Percentiles rank a stretch among this genome's conserved stretches.
phyloP scores from a whole-genome alignment of 1,140 invertebrate species.

The Gerris buenoi region DNA sequence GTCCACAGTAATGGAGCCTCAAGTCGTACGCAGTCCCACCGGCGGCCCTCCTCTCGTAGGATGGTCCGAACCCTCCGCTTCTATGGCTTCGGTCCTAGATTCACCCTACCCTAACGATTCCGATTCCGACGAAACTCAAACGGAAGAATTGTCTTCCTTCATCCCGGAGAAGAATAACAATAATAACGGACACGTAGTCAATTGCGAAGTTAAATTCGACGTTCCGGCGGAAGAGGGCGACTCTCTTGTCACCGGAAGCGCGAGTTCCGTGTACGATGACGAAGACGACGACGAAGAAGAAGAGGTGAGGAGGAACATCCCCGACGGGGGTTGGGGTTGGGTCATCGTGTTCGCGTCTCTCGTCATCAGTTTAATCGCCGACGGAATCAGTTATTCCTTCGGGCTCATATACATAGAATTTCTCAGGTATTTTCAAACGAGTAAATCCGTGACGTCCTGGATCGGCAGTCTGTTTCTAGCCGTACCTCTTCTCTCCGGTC shows the following conservation, averaged over 20 bases:
- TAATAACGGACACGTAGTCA: constrained; percentile 2
- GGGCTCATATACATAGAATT: constrained; percentile 78
- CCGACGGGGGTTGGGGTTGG: constrained; percentile 66
- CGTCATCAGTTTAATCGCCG: constrained; percentile 81
- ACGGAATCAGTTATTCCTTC: constrained; percentile 86
- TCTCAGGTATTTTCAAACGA: constrained; percentile 63
- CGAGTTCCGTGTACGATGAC: constrained; percentile 15
- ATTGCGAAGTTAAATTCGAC: constrained; percentile 14
- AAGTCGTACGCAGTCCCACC: not conserved
- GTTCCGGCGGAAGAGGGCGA: constrained; percentile 16
- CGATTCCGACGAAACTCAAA: not conserved
- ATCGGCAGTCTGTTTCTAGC: constrained; percentile 77
- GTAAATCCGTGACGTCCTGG: constrained; percentile 70
- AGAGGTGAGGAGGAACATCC: constrained; percentile 30
- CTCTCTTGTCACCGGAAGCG: constrained; percentile 9
- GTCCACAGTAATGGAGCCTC: not conserved
- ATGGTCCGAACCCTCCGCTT: not conserved
- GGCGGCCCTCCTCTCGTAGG: not conserved
- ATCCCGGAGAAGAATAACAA: not conserved
- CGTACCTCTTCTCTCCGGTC: constrained; percentile 71
- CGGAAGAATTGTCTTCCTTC: not conserved
- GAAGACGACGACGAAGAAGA: constrained; percentile 27
- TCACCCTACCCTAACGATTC: not conserved
- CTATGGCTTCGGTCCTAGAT: not conserved
- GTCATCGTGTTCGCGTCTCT: constrained; percentile 71